Percentiles rank a stretch among this genome's conserved stretches.
Evolutionary conservation across 2,113 vertebrate species (phyloP).

Genomic region (Tachysurus vachellii): DNA sequence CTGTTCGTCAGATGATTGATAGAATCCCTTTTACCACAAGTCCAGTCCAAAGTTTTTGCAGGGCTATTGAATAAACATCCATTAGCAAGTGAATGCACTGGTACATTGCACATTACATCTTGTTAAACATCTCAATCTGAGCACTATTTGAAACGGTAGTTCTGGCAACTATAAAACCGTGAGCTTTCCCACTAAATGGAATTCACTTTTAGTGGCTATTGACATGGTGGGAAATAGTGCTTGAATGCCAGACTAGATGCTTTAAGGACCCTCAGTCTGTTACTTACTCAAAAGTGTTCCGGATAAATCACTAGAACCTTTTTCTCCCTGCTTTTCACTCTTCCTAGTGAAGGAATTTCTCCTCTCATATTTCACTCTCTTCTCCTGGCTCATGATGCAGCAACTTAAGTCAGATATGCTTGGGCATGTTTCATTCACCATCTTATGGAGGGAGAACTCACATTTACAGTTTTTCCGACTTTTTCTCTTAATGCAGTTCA

Average conservation of each 20-base stretch:
- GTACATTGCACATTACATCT: background rate
- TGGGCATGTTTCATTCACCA: constrained; percentile 60
- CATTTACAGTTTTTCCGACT: background rate
- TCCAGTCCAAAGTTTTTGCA: background rate
- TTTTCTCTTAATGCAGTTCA: background rate
- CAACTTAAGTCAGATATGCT: constrained; percentile 60
- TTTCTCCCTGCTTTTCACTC: constrained; percentile 36
- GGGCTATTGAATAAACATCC: background rate
- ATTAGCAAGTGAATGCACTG: background rate
- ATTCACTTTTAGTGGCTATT: constrained; percentile 27
- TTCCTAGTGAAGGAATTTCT: constrained; percentile 52
- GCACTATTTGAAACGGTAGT: constrained; percentile 5
- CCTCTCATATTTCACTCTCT: constrained; percentile 34
- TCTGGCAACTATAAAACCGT: background rate
- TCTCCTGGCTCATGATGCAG: constrained; percentile 33
- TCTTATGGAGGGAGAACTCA: background rate
- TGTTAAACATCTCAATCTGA: background rate
- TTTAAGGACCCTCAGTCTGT: constrained; percentile 52
- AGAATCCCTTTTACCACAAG: no score
- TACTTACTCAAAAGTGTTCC: constrained; percentile 44
- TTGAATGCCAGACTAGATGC: constrained; percentile 18
- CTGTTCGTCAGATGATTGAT: background rate
- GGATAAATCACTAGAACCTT: constrained; percentile 39
- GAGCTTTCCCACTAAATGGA: constrained; percentile 29
- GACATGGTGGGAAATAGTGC: background rate